Evolutionary conservation across 2,113 vertebrate species (phyloP).

Genomic region (Crotalus viridis): DNA sequence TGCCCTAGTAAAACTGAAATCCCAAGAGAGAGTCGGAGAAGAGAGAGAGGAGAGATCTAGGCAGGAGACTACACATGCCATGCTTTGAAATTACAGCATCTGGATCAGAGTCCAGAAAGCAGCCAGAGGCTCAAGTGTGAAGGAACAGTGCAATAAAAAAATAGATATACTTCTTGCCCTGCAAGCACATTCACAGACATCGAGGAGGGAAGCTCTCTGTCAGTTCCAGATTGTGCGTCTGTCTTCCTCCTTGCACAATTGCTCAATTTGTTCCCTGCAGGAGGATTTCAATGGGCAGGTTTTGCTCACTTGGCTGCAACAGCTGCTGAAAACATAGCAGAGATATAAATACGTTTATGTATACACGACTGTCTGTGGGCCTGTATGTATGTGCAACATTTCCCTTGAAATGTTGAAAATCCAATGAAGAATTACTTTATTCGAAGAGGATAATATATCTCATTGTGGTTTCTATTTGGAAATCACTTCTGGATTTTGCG

Average conservation of each 20-base stretch:
- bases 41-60: background rate
- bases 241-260: background rate
- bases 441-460: background rate
- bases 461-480: background rate
- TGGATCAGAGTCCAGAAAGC: too few relatives aligned
- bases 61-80: background rate
- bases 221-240: background rate
- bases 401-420: background rate
- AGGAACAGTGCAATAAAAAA: background rate
- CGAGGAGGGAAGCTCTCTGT: background rate
- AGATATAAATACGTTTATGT: background rate
- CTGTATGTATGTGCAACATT: background rate
- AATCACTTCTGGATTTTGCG: background rate
- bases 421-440: background rate
- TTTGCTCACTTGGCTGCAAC: background rate
- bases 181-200: background rate
- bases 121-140: background rate
- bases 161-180: background rate
- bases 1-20: background rate
- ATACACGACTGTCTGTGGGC: rapidly evolving
- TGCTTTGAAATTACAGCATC: background rate
- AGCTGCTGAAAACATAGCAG: background rate
- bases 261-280: background rate
- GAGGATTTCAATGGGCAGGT: background rate
- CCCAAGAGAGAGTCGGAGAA: background rate